Conservation (phyloP, 2,113 vertebrate species). For the Rissa tridactyla region DNA sequence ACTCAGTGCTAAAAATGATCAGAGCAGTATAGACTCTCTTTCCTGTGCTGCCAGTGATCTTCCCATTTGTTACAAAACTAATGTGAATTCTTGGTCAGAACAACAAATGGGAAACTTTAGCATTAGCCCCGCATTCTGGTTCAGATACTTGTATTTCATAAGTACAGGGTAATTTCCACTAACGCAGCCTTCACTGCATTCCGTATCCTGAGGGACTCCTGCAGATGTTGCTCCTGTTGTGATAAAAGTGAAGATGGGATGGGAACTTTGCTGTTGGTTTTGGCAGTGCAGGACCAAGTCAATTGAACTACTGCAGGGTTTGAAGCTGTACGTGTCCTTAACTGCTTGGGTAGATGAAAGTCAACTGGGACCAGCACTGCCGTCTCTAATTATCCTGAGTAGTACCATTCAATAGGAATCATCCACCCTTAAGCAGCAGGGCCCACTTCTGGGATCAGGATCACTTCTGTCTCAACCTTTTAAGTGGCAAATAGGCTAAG, state of each 20-base stretch:
- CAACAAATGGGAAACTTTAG: not conserved
- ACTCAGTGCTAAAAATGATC: not conserved
- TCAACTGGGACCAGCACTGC: not conserved
- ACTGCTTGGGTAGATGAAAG: not conserved
- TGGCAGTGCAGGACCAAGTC: fast-evolving
- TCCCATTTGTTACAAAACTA: not conserved
- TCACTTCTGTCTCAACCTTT: not conserved
- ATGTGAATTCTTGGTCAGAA: not conserved
- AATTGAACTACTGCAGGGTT: not conserved
- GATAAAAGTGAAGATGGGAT: not conserved
- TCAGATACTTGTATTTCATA: not conserved
- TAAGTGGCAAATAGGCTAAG: not conserved
- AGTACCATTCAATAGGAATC: not conserved
- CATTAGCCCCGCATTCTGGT: not conserved
- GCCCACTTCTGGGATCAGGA: not conserved
- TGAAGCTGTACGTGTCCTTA: not conserved
- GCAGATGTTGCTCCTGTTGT: not conserved
- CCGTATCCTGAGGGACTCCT: not conserved
- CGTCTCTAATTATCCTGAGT: not conserved
- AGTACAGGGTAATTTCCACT: not conserved
- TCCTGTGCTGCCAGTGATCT: not conserved
- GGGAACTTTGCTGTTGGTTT: not conserved
- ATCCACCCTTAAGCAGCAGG: not conserved
- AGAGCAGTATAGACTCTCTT: not conserved
- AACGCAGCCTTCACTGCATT: not conserved